phyloP scores from a whole-genome alignment of 2,888 invertebrate genomes.

The Himalopsyche japonica region DNA sequence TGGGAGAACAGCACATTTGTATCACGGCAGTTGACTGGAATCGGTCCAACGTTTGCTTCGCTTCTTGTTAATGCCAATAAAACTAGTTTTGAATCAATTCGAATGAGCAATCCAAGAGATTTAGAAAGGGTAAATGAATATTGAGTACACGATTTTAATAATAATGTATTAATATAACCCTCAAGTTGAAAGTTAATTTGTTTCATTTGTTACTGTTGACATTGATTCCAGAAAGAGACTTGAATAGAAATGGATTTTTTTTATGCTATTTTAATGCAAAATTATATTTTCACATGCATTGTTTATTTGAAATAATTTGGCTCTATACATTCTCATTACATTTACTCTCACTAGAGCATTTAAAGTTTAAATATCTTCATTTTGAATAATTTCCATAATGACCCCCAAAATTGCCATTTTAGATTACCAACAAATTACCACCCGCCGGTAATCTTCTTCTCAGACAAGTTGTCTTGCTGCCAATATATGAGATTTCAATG shows the following conservation, averaged over 20 bases:
- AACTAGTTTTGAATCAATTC: conserved; percentile 65
- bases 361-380: too few species aligned
- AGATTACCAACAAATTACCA: conserved; percentile 74
- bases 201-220: too few species aligned
- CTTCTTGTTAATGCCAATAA: conserved; percentile 69
- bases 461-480: conserved; percentile 65
- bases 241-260: too few species aligned
- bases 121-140: conserved; percentile 64
- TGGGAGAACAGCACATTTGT: conserved; percentile 78
- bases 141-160: too few species aligned
- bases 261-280: too few species aligned
- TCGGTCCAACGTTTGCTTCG: conserved; percentile 68
- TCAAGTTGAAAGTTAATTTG: too few species aligned
- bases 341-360: too few species aligned
- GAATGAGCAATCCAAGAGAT: conserved; percentile 71
- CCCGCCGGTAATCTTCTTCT: conserved; percentile 72
- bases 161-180: not conserved
- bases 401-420: conserved; percentile 25
- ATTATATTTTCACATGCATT: too few species aligned
- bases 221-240: too few species aligned
- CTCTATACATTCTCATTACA: too few species aligned
- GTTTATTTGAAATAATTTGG: too few species aligned
- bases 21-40: conserved; percentile 70
- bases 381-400: not conserved
- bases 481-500: conserved; percentile 62